These are phyloP conservation scores for Pseudococcus jackbeardsleyi DNA, from an alignment of 2,888 invertebrate genomes.

Conservation along the genomic window DNA sequence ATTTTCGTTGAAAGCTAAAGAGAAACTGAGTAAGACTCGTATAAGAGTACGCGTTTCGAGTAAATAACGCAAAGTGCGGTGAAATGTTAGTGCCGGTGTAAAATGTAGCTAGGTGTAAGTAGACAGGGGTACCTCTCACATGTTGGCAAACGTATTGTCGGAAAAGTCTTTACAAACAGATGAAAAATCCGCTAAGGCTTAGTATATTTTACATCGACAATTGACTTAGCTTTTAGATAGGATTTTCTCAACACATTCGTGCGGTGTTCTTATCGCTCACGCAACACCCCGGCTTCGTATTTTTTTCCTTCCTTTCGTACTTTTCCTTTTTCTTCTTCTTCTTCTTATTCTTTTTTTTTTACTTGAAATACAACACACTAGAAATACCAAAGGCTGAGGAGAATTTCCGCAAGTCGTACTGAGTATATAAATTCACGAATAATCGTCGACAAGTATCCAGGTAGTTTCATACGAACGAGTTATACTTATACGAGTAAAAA, in stretches of 20 bases:
- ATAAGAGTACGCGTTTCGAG: background rate
- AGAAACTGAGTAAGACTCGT: background rate
- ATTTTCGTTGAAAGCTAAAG: background rate
- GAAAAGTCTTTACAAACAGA: constrained; percentile 8
- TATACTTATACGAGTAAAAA: background rate
- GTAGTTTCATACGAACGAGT: background rate
- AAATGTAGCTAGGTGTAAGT: background rate
- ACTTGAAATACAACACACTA: background rate
- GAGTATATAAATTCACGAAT: background rate
- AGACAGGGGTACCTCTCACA: background rate
- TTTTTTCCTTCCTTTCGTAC: background rate
- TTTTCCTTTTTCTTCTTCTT: background rate
- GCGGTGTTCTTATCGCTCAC: constrained; percentile 12
- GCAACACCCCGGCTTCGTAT: background rate
- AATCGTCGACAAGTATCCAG: background rate
- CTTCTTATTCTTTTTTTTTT: background rate
- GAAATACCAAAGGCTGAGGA: too few species aligned
- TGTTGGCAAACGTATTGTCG: constrained; percentile 34
- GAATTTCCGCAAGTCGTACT: background rate
- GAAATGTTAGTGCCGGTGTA: background rate
- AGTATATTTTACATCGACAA: constrained; percentile 49
- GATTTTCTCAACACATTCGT: constrained; percentile 31
- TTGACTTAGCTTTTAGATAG: constrained; percentile 25
- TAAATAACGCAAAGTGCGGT: background rate
- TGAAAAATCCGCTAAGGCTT: constrained; percentile 31